Evolutionary conservation across 2,888 invertebrate genomes (phyloP).

Genomic region (Chorisops tibialis): DNA sequence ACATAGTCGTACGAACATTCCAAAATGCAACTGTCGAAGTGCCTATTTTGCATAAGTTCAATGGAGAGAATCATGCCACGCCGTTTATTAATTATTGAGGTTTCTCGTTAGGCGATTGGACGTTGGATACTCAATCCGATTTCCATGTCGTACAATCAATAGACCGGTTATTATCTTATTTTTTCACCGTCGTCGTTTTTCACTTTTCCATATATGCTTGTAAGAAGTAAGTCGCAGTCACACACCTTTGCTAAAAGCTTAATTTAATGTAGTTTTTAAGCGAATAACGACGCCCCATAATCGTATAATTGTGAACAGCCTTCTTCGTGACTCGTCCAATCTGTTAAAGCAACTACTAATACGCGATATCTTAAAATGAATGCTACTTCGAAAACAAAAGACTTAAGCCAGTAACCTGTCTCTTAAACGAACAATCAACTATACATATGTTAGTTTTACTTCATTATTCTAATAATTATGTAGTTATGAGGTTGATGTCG

Average conservation of each 20-base stretch:
- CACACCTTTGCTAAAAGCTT: constrained; percentile 24
- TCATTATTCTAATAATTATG: too few relatives aligned
- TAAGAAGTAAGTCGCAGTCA: constrained; percentile 13
- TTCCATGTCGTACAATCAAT: not conserved
- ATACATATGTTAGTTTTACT: too few relatives aligned
- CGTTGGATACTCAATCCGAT: constrained; percentile 10
- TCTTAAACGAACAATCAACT: too few relatives aligned
- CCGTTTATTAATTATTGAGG: constrained; percentile 27
- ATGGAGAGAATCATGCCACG: constrained; percentile 26
- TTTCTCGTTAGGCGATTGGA: constrained; percentile 27
- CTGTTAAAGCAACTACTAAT: not conserved
- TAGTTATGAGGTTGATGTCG: too few relatives aligned
- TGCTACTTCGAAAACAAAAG: constrained; percentile 10
- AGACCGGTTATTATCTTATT: constrained; percentile 1
- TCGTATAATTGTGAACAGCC: constrained; percentile 17
- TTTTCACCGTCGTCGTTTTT: constrained; percentile 1
- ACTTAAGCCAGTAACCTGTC: constrained; percentile 19
- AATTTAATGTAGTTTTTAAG: constrained; percentile 22
- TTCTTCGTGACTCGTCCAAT: constrained; percentile 16
- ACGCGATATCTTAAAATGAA: too few relatives aligned
- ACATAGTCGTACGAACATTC: constrained; percentile 16
- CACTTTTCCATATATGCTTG: not conserved
- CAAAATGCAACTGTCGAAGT: constrained; percentile 13
- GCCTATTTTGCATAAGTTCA: constrained; percentile 28
- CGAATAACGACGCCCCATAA: constrained; percentile 22